Evolutionary conservation across 2,797 vertebrate genomes (phyloP).

Genomic region (Avahi laniger): DNA sequence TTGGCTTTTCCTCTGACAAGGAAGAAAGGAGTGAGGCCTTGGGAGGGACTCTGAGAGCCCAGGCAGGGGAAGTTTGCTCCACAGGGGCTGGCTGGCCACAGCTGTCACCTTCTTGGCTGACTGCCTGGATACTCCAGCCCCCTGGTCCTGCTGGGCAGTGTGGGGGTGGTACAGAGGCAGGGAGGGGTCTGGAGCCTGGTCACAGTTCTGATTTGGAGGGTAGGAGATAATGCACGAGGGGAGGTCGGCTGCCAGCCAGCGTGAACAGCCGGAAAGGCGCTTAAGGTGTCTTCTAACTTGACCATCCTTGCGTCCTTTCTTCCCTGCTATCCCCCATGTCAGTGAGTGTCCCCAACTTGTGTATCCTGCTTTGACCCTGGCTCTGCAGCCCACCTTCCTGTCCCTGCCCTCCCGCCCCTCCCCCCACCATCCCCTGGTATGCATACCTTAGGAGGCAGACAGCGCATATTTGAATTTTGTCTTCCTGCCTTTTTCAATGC

Average conservation of each 20-base stretch:
- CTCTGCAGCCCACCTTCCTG: background rate
- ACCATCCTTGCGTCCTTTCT: background rate
- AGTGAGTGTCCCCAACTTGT: background rate
- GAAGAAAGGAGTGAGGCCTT: background rate
- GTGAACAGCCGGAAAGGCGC: background rate
- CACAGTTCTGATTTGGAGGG: background rate
- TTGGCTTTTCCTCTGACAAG: background rate
- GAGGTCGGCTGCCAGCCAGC: background rate
- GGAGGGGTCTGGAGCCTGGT: background rate
- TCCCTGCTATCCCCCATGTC: background rate
- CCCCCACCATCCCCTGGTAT: background rate
- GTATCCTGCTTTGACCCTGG: background rate
- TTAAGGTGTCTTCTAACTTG: background rate
- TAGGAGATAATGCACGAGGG: background rate
- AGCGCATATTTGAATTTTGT: background rate
- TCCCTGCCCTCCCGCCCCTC: background rate
- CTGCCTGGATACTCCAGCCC: background rate
- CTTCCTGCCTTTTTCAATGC: background rate
- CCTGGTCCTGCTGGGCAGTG: background rate
- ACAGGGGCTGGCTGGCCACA: background rate
- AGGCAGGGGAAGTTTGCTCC: background rate
- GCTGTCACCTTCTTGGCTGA: conserved; percentile 22
- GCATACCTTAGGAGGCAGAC: background rate
- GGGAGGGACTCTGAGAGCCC: background rate
- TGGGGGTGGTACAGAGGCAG: background rate